Conservation (phyloP, 1,140 invertebrate species). For the Sycophila sp. region DNA sequence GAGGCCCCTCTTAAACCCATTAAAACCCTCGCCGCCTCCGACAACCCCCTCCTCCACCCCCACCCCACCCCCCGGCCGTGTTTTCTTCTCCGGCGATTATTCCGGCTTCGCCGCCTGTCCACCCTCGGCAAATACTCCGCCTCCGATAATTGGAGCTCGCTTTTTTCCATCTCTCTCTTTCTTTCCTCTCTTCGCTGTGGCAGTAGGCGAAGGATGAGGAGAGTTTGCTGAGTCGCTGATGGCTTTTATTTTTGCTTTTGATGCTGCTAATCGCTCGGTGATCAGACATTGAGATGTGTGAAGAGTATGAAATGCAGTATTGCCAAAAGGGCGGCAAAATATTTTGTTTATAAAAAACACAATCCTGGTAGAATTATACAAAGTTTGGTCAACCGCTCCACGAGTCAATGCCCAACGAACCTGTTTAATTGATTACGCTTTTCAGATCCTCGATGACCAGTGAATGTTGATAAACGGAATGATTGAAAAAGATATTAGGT, state of each 20-base stretch:
- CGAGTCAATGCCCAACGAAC: too few species aligned
- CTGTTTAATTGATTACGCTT: too few species aligned
- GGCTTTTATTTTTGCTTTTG: background rate
- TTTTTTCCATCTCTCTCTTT: background rate
- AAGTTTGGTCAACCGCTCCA: too few species aligned
- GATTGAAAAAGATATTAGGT: too few species aligned
- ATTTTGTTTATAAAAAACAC: too few species aligned
- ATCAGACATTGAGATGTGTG: background rate
- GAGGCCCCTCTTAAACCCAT: constrained; percentile 45
- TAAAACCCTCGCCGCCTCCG: constrained; percentile 31
- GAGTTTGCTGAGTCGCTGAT: background rate
- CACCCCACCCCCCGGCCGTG: background rate
- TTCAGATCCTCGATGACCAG: too few species aligned
- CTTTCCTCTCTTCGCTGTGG: background rate
- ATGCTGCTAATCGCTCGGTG: background rate
- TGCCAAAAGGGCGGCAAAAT: too few species aligned
- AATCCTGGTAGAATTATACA: too few species aligned
- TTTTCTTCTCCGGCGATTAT: constrained; percentile 20
- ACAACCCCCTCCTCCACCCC: too few species aligned
- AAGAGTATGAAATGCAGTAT: too few species aligned
- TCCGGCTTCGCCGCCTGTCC: constrained; percentile 6
- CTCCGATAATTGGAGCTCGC: constrained; percentile 14
- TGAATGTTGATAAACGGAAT: too few species aligned
- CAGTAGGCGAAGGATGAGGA: too few species aligned
- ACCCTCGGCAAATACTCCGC: background rate